phyloP scores from a whole-genome alignment of 2,888 invertebrate species.

The Mesorhabditis spiculigera region DNA sequence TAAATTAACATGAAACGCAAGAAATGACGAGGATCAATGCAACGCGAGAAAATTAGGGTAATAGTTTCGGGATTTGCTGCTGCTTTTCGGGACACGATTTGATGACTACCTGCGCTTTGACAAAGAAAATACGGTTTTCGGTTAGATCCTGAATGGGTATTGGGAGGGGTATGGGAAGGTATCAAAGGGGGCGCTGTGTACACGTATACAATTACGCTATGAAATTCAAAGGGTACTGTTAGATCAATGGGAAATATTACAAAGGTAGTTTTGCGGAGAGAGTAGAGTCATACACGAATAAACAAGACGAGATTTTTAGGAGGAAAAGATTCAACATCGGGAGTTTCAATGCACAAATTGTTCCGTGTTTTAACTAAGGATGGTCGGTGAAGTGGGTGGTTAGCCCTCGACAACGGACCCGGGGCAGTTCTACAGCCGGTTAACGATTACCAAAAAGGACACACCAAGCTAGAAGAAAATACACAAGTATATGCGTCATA shows the following conservation, averaged over 20 bases:
- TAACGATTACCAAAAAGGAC: not conserved
- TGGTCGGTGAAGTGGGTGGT: not conserved
- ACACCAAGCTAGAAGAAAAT: not conserved
- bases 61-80: not conserved
- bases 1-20: not conserved
- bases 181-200: too few species aligned
- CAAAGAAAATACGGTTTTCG: too few species aligned
- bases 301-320: too few species aligned
- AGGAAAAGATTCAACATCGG: too few species aligned
- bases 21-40: not conserved
- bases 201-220: too few species aligned
- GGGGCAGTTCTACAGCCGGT: conserved; percentile 6
- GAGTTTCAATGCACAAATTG: too few species aligned
- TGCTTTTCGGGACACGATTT: not conserved
- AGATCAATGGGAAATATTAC: not conserved
- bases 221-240: too few species aligned
- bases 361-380: too few species aligned
- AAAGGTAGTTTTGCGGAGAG: not conserved
- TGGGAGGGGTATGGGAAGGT: too few species aligned
- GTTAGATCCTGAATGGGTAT: too few species aligned
- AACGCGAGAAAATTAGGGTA: not conserved
- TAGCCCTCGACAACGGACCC: not conserved
- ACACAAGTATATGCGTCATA: not conserved
- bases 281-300: too few species aligned
- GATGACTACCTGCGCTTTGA: too few species aligned